These are phyloP conservation scores for Cheiracanthium punctorium DNA, from an alignment of 2,888 invertebrate genomes.

Conservation along the genomic window DNA sequence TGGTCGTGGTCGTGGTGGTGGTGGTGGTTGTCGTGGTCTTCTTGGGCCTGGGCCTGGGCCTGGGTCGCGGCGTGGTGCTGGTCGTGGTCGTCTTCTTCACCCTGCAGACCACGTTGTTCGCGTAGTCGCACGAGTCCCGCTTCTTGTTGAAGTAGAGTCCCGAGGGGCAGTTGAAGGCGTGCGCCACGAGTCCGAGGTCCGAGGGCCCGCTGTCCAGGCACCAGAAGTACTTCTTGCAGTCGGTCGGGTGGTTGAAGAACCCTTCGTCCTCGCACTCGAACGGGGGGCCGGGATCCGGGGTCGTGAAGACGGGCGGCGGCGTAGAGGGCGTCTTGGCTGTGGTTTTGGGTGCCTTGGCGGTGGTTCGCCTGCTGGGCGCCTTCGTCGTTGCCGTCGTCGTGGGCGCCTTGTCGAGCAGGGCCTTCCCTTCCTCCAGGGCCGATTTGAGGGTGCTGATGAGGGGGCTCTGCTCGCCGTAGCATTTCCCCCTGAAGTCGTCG, in stretches of 20 bases:
- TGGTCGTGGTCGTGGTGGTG: constrained; percentile 51
- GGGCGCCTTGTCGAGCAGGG: constrained; percentile 14
- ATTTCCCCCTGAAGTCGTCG: constrained; percentile 92
- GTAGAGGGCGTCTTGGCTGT: constrained; percentile 35
- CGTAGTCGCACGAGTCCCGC: constrained; percentile 93
- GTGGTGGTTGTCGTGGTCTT: constrained; percentile 39
- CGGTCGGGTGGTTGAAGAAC: constrained; percentile 92
- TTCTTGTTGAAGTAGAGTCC: constrained; percentile 93
- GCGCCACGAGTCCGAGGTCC: constrained; percentile 91
- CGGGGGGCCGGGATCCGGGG: constrained; percentile 86
- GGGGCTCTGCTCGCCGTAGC: constrained; percentile 90
- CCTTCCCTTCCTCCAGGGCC: constrained; percentile 55
- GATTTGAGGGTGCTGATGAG: constrained; percentile 84
- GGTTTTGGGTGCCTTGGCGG: background rate
- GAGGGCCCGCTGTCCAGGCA: constrained; percentile 87
- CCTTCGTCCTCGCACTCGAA: constrained; percentile 95
- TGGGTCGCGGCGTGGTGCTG: constrained; percentile 42
- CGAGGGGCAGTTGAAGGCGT: constrained; percentile 94
- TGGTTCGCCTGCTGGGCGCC: constrained; percentile 20
- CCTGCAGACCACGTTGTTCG: constrained; percentile 83
- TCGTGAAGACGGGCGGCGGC: constrained; percentile 90
- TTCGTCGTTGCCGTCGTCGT: constrained; percentile 24
- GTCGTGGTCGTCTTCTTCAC: constrained; percentile 51
- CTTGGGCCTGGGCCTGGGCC: constrained; percentile 33
- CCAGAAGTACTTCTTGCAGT: constrained; percentile 97